phyloP scores from a whole-genome alignment of 2,888 invertebrate genomes.

The Parapristionchus giblindavisi region DNA sequence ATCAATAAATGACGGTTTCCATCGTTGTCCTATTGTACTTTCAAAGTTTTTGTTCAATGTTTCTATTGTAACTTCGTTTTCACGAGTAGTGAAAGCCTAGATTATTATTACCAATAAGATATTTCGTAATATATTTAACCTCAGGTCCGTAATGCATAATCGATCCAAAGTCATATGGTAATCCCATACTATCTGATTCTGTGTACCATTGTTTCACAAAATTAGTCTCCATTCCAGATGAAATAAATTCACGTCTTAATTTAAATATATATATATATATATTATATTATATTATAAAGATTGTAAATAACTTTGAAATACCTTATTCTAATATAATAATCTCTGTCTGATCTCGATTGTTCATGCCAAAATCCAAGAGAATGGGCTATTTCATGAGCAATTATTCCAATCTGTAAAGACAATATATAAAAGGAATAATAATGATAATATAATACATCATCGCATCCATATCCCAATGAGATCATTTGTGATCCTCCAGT shows the following conservation, averaged over 20 bases:
- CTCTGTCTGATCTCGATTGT: slow-evolving; percentile 64
- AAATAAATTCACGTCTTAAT: slow-evolving; percentile 59
- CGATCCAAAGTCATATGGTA: slow-evolving; percentile 64
- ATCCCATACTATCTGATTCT: slow-evolving; percentile 64
- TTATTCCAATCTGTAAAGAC: slow-evolving; percentile 60
- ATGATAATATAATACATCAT: slow-evolving; percentile 52
- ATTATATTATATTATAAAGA: background rate
- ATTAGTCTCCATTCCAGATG: slow-evolving; percentile 64
- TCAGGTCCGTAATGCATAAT: slow-evolving; percentile 65
- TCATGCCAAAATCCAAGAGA: slow-evolving; percentile 68
- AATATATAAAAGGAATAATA: background rate
- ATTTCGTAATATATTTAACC: slow-evolving; percentile 37
- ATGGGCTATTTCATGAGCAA: slow-evolving; percentile 66
- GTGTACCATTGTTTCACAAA: slow-evolving; percentile 59
- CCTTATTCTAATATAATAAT: slow-evolving; percentile 58
- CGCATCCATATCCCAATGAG: slow-evolving; percentile 68
- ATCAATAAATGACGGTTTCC: slow-evolving; percentile 63
- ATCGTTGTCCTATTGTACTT: slow-evolving; percentile 63
- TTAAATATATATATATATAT: background rate
- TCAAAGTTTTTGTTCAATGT: slow-evolving; percentile 58
- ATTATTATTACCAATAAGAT: slow-evolving; percentile 9
- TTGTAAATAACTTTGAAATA: background rate
- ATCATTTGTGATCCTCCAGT: slow-evolving; percentile 66
- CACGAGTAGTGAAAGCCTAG: slow-evolving; percentile 57
- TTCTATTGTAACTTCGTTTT: slow-evolving; percentile 54